Percentiles rank a stretch among this genome's conserved stretches.
Conservation (phyloP, 2,888 invertebrate genomes). For the Rapana venosa region DNA sequence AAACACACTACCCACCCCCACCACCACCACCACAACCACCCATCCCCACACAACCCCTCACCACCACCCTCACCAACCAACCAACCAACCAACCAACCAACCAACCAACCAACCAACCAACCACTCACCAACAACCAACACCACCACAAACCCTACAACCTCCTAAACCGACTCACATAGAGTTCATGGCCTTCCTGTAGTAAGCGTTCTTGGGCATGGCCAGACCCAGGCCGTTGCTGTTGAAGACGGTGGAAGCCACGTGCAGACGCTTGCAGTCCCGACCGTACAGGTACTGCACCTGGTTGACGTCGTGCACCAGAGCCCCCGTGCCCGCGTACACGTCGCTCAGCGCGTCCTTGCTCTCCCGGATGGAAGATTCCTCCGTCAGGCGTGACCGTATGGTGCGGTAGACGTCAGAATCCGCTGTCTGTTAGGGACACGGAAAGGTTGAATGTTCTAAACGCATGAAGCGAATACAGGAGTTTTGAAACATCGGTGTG, state of each 20-base stretch:
- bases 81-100: too few relatives aligned
- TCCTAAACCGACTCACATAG: not conserved
- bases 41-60: too few relatives aligned
- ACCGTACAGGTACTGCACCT: conserved; percentile 20
- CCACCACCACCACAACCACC: not conserved
- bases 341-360: conserved; percentile 48
- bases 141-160: not conserved
- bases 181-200: conserved; percentile 23
- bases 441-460: too few relatives aligned
- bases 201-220: conserved; percentile 38
- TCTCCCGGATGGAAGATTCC: conserved; percentile 48
- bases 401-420: conserved; percentile 50
- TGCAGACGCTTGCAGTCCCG: conserved; percentile 45
- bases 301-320: conserved; percentile 17
- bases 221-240: conserved; percentile 47
- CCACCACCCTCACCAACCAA: too few relatives aligned
- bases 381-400: conserved; percentile 50
- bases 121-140: too few relatives aligned
- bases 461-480: not conserved
- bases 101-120: too few relatives aligned
- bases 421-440: conserved; percentile 54
- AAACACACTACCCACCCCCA: too few relatives aligned
- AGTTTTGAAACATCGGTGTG: too few relatives aligned
- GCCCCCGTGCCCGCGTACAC: conserved; percentile 40
- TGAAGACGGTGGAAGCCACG: conserved; percentile 46